Evolutionary conservation across 2,113 vertebrate genomes (phyloP).

Genomic region (Boulengeromyrus knoepffleri): DNA sequence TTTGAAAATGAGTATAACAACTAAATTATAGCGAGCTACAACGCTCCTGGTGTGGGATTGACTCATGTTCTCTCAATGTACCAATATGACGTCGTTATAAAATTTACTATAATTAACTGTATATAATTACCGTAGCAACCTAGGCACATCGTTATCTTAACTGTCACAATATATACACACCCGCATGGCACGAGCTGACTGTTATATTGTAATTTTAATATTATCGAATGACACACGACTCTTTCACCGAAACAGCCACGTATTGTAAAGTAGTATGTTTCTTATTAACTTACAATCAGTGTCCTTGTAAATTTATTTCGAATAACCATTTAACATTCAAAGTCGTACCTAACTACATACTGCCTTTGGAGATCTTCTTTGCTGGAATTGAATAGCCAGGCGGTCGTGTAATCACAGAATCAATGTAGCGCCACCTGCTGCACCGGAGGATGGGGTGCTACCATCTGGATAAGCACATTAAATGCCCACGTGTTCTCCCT

Average conservation of each 20-base stretch:
- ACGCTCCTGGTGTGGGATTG: not conserved
- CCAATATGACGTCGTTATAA: not conserved
- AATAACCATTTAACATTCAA: not conserved
- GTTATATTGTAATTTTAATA: not conserved
- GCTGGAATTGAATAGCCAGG: not conserved
- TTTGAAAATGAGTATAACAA: not conserved
- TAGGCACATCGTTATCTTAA: not conserved
- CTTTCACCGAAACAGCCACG: not conserved
- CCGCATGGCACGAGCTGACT: not conserved
- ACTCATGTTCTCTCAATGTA: too few relatives aligned
- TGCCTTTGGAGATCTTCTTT: not conserved
- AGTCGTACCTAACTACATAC: not conserved
- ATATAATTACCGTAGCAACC: not conserved
- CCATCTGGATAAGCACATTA: not conserved
- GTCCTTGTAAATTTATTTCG: not conserved
- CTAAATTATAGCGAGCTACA: not conserved
- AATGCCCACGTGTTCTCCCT: not conserved
- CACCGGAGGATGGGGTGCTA: not conserved
- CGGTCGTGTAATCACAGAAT: not conserved
- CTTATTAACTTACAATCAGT: not conserved
- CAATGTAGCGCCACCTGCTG: not conserved
- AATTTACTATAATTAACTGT: not conserved
- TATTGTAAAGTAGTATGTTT: not conserved
- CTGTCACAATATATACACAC: not conserved
- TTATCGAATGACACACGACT: not conserved